Conservation (phyloP, 2,888 invertebrate species). For the Pseudococcus viburni region DNA sequence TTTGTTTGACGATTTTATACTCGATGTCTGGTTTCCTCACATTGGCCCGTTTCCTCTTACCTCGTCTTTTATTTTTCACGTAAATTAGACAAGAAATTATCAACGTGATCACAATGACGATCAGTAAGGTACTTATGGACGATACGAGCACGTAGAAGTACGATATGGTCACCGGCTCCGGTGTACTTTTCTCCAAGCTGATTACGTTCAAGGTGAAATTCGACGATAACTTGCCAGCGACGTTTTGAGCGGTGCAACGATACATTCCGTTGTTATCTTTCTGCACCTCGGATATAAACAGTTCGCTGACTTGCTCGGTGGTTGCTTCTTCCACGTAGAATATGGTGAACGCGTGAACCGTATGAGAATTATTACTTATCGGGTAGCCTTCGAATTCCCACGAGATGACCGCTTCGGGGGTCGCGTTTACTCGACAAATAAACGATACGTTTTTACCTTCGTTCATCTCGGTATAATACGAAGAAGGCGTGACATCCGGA, state of each 20-base stretch:
- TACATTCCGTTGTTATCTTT: slow-evolving; percentile 89
- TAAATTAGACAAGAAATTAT: slow-evolving; percentile 33
- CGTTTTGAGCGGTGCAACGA: slow-evolving; percentile 87
- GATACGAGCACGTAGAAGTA: slow-evolving; percentile 59
- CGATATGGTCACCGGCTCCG: slow-evolving; percentile 55
- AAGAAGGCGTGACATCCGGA: slow-evolving; percentile 82
- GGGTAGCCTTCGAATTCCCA: slow-evolving; percentile 87
- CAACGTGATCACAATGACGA: slow-evolving; percentile 43
- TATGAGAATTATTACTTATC: slow-evolving; percentile 81
- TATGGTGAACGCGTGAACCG: slow-evolving; percentile 77
- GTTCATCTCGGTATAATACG: slow-evolving; percentile 81
- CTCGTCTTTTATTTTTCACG: slow-evolving; percentile 39
- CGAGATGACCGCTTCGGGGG: slow-evolving; percentile 85
- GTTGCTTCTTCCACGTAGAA: slow-evolving; percentile 75
- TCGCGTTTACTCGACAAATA: slow-evolving; percentile 84
- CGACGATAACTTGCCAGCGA: slow-evolving; percentile 84
- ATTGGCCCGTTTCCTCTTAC: background rate
- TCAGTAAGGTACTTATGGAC: slow-evolving; percentile 59
- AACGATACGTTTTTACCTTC: slow-evolving; percentile 87
- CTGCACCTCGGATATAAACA: slow-evolving; percentile 83
- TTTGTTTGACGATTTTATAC: slow-evolving; percentile 56
- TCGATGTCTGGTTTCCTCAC: slow-evolving; percentile 15
- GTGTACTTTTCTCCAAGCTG: slow-evolving; percentile 46
- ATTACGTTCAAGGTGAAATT: slow-evolving; percentile 87
- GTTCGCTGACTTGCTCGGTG: slow-evolving; percentile 83